Evolutionary conservation across 2,113 vertebrate genomes (phyloP).

Genomic region (Hipposideros armiger): DNA sequence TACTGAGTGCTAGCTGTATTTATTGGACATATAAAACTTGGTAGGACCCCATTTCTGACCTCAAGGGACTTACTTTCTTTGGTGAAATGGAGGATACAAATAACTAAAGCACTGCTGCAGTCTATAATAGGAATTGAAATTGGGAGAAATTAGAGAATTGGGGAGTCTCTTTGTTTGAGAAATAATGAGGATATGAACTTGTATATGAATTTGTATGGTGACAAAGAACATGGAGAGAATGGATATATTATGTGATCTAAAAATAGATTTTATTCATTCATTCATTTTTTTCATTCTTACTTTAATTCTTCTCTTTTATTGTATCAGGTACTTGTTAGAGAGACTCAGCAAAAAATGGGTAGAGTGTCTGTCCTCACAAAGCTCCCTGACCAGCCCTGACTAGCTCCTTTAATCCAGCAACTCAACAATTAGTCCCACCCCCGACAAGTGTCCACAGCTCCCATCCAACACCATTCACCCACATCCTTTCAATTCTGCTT

Average conservation of each 20-base stretch:
- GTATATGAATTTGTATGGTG: background rate
- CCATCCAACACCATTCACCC: background rate
- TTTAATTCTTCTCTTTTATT: background rate
- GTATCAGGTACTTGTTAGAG: background rate
- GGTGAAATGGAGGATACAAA: background rate
- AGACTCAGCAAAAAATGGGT: background rate
- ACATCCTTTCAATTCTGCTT: background rate
- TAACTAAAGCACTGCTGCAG: background rate
- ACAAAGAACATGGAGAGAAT: background rate
- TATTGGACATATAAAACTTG: background rate
- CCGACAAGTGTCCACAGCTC: background rate
- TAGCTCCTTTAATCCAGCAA: background rate
- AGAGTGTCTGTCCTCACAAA: background rate
- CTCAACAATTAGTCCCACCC: background rate
- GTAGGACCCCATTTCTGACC: background rate
- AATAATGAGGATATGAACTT: background rate
- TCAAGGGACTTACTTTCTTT: background rate
- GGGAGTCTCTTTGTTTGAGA: constrained; percentile 3
- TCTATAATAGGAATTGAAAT: background rate
- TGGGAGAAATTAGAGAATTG: background rate
- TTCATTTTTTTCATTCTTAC: background rate
- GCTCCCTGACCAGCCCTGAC: background rate
- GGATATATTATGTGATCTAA: background rate
- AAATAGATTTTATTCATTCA: background rate
- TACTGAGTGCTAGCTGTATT: background rate